Conservation (phyloP, 2,113 vertebrate genomes). For the Copsychus sechellarum region DNA sequence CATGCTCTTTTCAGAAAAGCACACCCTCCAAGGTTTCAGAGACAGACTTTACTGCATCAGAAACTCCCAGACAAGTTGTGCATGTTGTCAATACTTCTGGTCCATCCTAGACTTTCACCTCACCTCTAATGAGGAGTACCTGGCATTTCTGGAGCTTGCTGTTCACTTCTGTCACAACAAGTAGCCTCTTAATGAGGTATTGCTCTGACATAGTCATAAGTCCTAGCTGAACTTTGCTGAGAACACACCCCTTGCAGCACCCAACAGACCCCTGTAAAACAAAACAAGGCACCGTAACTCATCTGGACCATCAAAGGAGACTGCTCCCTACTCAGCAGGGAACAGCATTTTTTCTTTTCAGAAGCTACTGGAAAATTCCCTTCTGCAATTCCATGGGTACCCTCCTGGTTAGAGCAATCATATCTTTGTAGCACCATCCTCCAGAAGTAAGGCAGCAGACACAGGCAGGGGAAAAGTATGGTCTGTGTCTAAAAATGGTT, state of each 20-base stretch:
- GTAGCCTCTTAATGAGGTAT: background rate
- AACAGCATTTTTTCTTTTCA: background rate
- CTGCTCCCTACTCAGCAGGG: background rate
- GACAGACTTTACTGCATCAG: background rate
- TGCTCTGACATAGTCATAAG: background rate
- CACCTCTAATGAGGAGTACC: background rate
- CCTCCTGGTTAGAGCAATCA: background rate
- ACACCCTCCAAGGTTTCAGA: background rate
- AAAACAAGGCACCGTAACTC: background rate
- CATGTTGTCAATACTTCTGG: background rate
- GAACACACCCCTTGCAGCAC: background rate
- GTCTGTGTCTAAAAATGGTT: background rate
- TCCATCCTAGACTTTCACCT: background rate
- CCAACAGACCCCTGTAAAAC: background rate
- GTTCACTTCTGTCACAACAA: background rate
- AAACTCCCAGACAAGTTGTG: background rate
- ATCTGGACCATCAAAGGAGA: slow-evolving; percentile 25
- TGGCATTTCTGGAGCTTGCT: background rate
- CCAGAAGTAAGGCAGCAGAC: background rate
- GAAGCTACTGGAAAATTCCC: background rate
- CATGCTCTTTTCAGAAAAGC: background rate
- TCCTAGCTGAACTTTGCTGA: background rate
- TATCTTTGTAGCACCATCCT: background rate
- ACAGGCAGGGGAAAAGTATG: background rate
- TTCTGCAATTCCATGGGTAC: background rate